Percentiles rank a stretch among this genome's conserved stretches.
These are phyloP conservation scores for Agrenia bidenticulata DNA, from an alignment of 2,888 invertebrate species.

Conservation along the genomic window DNA sequence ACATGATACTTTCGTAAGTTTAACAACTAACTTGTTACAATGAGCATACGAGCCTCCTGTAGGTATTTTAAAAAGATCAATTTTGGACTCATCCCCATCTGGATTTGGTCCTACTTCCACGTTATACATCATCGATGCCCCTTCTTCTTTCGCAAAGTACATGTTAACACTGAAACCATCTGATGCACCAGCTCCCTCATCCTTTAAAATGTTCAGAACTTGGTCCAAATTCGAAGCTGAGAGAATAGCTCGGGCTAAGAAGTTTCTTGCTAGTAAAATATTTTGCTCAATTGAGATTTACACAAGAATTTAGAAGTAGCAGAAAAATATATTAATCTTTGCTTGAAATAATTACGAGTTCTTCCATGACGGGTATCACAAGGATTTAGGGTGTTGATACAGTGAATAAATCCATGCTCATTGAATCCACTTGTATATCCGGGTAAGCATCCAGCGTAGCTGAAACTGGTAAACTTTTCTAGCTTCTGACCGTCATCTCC, in stretches of 20 bases:
- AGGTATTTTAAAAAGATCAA: conserved; percentile 65
- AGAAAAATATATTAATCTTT: too few species aligned
- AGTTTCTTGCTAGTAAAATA: conserved; percentile 72
- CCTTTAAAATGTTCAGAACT: conserved; percentile 70
- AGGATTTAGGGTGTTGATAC: conserved; percentile 80
- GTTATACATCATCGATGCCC: conserved; percentile 63
- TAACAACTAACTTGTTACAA: conserved; percentile 74
- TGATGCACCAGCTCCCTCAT: conserved; percentile 74
- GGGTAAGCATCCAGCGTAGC: conserved; percentile 83
- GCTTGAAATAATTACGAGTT: too few species aligned
- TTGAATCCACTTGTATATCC: conserved; percentile 55
- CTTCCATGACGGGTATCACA: conserved; percentile 68
- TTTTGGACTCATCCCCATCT: conserved; percentile 62
- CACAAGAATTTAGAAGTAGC: too few species aligned
- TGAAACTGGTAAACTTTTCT: conserved; percentile 78
- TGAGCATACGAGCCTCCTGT: conserved; percentile 70
- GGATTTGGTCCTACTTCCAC: conserved; percentile 73
- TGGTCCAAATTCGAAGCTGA: conserved; percentile 69
- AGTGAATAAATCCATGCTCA: conserved; percentile 73
- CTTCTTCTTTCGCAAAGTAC: conserved; percentile 72
- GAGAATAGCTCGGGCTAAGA: conserved; percentile 75
- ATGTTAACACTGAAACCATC: conserved; percentile 84
- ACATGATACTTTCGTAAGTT: too few species aligned
- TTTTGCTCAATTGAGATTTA: too few species aligned
- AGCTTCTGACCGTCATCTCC: conserved; percentile 31